phyloP scores from a whole-genome alignment of 2,888 invertebrate species.

The Cheilosia urbana region DNA sequence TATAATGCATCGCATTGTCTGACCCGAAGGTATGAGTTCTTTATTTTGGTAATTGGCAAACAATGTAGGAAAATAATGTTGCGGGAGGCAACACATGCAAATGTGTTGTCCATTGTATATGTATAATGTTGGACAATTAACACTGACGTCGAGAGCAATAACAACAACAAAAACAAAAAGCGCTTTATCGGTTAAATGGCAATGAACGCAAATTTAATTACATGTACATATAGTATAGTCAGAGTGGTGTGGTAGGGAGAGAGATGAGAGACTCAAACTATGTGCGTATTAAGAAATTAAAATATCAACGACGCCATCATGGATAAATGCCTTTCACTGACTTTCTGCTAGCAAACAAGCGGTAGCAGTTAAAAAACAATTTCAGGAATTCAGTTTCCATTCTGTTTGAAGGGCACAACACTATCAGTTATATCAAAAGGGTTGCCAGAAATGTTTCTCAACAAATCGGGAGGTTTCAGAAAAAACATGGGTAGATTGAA shows the following conservation, averaged over 20 bases:
- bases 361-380: no score
- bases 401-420: no score
- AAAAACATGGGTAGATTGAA: no score
- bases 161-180: neutral
- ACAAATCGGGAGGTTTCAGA: no score
- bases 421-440: no score
- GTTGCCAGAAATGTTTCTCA: no score
- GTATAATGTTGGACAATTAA: constrained; percentile 45
- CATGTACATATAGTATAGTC: neutral
- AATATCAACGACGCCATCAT: neutral
- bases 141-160: constrained; percentile 17
- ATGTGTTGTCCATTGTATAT: constrained; percentile 1
- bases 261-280: neutral
- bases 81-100: constrained; percentile 48
- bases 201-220: constrained; percentile 18
- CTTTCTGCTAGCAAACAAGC: neutral
- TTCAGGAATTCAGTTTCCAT: no score
- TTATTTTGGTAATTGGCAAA: constrained; percentile 73
- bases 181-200: constrained; percentile 31
- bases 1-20: constrained; percentile 35
- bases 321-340: neutral
- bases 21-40: constrained; percentile 13
- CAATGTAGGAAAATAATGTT: constrained; percentile 71
- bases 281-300: neutral
- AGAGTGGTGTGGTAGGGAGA: no score